Percentiles rank a stretch among this genome's conserved stretches.
These are phyloP conservation scores for Serrognathus titanus DNA, from an alignment of 2,888 invertebrate species.

Conservation along the genomic window DNA sequence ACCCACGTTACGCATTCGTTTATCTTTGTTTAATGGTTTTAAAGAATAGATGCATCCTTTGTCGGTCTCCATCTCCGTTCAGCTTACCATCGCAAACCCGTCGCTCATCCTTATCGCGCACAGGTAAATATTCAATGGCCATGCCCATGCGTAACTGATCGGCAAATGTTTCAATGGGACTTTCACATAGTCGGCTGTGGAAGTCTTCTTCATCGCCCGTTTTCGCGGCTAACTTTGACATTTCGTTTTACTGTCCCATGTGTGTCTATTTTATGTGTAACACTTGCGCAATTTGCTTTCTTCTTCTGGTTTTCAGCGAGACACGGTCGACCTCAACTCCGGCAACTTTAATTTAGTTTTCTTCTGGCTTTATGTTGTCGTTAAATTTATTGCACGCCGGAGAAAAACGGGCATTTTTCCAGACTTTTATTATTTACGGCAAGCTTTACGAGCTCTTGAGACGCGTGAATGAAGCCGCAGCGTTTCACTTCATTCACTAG, in stretches of 20 bases:
- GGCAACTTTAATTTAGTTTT: no score
- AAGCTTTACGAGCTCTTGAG: constrained; percentile 12
- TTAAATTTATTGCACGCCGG: background rate
- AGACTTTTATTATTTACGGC: background rate
- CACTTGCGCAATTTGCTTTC: no score
- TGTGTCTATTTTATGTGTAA: no score
- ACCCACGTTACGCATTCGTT: constrained; percentile 30
- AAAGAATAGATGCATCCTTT: constrained; percentile 31
- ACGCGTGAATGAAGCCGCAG: constrained; percentile 14
- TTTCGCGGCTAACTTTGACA: constrained; percentile 3
- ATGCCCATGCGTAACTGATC: constrained; percentile 32
- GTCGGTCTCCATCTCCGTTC: constrained; percentile 13
- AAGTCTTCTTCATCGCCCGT: constrained; percentile 5
- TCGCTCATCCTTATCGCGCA: constrained; percentile 7
- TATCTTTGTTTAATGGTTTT: constrained; percentile 29
- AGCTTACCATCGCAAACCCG: background rate
- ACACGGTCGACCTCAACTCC: background rate
- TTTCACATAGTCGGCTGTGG: constrained; percentile 23
- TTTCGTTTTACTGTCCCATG: background rate
- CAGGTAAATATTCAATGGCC: constrained; percentile 27
- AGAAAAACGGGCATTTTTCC: background rate
- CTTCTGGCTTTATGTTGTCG: background rate
- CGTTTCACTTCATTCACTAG: constrained; percentile 7
- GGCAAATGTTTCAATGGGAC: constrained; percentile 31
- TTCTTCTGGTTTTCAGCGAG: background rate